phyloP scores from a whole-genome alignment of 2,797 vertebrate genomes.

The Pogonophryne albipinna region DNA sequence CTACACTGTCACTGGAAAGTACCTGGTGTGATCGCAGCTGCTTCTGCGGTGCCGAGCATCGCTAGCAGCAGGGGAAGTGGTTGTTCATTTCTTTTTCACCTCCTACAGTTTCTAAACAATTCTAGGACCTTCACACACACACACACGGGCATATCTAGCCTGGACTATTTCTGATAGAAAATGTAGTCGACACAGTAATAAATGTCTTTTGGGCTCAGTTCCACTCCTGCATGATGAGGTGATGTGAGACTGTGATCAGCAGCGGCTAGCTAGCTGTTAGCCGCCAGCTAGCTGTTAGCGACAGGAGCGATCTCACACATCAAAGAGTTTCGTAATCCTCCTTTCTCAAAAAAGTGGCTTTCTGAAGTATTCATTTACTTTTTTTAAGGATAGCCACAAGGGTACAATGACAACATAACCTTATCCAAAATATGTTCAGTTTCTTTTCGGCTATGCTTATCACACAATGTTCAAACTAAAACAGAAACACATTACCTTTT shows the following conservation, averaged over 20 bases:
- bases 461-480: too few relatives aligned
- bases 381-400: too few relatives aligned
- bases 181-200: conserved; percentile 37
- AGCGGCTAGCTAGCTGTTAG: conserved; percentile 31
- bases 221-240: conserved; percentile 45
- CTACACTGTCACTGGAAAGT: conserved; percentile 14
- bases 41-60: conserved; percentile 38
- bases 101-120: conserved; percentile 38
- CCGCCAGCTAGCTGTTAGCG: conserved; percentile 32
- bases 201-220: conserved; percentile 12
- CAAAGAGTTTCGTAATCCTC: too few relatives aligned
- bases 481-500: too few relatives aligned
- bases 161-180: conserved; percentile 27
- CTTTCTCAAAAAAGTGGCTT: too few relatives aligned
- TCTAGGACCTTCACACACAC: conserved; percentile 1
- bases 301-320: conserved; percentile 45
- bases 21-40: conserved; percentile 46
- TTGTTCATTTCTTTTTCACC: conserved; percentile 42
- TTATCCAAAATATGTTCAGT: too few relatives aligned
- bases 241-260: conserved; percentile 14
- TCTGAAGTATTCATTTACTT: too few relatives aligned
- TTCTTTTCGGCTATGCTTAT: too few relatives aligned
- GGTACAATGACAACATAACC: too few relatives aligned
- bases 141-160: conserved; percentile 7
- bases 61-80: conserved; percentile 37